Conservation (phyloP, 2,797 vertebrate genomes). For the Apogon talboti region DNA sequence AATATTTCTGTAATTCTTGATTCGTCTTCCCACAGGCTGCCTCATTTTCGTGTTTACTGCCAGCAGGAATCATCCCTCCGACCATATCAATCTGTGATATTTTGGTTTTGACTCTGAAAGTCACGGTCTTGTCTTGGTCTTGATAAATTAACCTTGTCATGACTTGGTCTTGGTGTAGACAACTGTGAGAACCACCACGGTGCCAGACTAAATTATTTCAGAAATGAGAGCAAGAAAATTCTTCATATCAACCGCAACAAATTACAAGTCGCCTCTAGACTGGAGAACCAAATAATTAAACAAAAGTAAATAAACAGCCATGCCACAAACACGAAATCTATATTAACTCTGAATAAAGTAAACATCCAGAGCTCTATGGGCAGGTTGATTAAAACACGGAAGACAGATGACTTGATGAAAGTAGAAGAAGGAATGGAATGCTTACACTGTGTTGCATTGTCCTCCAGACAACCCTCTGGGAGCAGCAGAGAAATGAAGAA, state of each 20-base stretch:
- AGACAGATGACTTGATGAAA: slow-evolving; percentile 79
- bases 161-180: no score
- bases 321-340: slow-evolving; percentile 53
- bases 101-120: no score
- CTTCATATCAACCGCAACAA: slow-evolving; percentile 20
- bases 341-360: slow-evolving; percentile 58
- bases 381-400: slow-evolving; percentile 72
- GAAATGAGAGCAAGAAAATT: slow-evolving; percentile 7
- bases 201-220: slow-evolving; percentile 10
- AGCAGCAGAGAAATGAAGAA: slow-evolving; percentile 89
- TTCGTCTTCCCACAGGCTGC: no score
- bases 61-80: no score
- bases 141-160: no score
- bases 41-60: no score
- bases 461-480: slow-evolving; percentile 98
- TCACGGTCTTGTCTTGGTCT: no score
- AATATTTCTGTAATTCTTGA: no score
- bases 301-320: slow-evolving; percentile 40
- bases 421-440: slow-evolving; percentile 85
- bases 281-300: slow-evolving; percentile 12
- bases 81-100: no score
- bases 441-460: slow-evolving; percentile 99
- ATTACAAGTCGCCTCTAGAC: not conserved
- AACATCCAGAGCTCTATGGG: slow-evolving; percentile 27
- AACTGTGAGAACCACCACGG: not conserved